phyloP scores from a whole-genome alignment of 64 coral and sea anemone genomes.

The Actinia tenebrosa region DNA sequence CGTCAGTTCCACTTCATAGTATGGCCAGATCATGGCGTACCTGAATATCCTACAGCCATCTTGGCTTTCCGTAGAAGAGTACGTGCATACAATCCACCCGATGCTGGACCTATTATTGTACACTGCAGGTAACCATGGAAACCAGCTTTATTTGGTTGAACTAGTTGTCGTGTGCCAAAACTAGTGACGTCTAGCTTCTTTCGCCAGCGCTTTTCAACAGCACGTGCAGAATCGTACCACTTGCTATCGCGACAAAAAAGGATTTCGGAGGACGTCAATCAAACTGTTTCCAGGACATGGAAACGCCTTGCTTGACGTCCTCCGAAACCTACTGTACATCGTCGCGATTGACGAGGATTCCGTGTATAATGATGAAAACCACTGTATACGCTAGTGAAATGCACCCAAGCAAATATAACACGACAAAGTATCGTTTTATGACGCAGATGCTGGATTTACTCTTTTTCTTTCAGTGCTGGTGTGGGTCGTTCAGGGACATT shows the following conservation, averaged over 20 bases:
- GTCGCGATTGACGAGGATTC: too few species aligned
- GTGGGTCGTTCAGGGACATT: constrained; percentile 88
- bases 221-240: too few species aligned
- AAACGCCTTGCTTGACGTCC: too few species aligned
- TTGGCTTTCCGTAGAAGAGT: constrained; percentile 84
- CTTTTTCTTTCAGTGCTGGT: constrained; percentile 48
- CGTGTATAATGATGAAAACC: too few species aligned
- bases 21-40: constrained; percentile 99
- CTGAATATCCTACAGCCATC: constrained; percentile 94
- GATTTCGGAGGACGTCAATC: too few species aligned
- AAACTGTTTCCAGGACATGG: too few species aligned
- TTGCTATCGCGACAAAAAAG: too few species aligned
- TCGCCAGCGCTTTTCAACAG: too few species aligned
- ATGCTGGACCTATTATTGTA: constrained; percentile 69
- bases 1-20: constrained; percentile 98
- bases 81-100: constrained; percentile 77
- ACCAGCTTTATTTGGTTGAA: background rate
- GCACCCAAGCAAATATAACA: background rate
- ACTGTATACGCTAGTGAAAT: background rate
- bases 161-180: too few species aligned
- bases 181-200: background rate
- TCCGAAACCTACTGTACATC: too few species aligned
- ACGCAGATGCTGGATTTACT: too few species aligned
- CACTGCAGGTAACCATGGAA: constrained; percentile 82
- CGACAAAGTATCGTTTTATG: too few species aligned